Conservation (phyloP, 2,888 invertebrate genomes). For the Diaperis boleti region DNA sequence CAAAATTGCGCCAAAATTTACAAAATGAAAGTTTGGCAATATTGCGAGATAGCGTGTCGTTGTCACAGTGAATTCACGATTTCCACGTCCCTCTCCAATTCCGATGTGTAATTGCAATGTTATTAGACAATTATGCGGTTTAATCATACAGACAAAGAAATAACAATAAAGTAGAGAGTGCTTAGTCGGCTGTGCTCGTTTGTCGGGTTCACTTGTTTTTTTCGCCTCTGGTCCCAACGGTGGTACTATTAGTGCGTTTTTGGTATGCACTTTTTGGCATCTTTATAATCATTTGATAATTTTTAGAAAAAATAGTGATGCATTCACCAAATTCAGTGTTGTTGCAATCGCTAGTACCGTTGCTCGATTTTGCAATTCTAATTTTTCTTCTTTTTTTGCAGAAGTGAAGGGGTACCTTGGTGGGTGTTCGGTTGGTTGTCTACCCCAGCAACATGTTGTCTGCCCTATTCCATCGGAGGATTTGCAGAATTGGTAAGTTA, state of each 20-base stretch:
- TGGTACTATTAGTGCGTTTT: background rate
- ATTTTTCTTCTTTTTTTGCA: constrained; percentile 13
- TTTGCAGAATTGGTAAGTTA: constrained; percentile 12
- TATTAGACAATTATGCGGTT: constrained; percentile 31
- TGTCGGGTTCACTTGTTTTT: constrained; percentile 9
- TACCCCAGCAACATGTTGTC: constrained; percentile 14
- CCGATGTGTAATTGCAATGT: constrained; percentile 27
- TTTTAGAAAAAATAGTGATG: background rate
- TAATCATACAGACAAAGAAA: constrained; percentile 29
- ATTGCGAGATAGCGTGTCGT: background rate
- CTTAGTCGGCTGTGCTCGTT: constrained; percentile 32
- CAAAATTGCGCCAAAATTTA: too few species aligned
- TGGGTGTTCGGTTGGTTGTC: constrained; percentile 18
- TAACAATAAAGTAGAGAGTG: constrained; percentile 25
- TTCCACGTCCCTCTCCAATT: constrained; percentile 7
- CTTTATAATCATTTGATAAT: too few species aligned
- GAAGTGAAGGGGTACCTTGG: constrained; percentile 33
- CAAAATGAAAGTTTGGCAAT: too few species aligned
- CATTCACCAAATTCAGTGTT: too few species aligned
- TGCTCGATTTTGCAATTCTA: constrained; percentile 22
- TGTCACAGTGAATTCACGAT: background rate
- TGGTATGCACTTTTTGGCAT: background rate
- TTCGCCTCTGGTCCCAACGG: too few species aligned
- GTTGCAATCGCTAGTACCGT: too few species aligned
- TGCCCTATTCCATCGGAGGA: background rate